Percentiles rank a stretch among this genome's conserved stretches.
These are phyloP conservation scores for Natrix natrix DNA, from an alignment of 2,797 vertebrate species.

Conservation along the genomic window DNA sequence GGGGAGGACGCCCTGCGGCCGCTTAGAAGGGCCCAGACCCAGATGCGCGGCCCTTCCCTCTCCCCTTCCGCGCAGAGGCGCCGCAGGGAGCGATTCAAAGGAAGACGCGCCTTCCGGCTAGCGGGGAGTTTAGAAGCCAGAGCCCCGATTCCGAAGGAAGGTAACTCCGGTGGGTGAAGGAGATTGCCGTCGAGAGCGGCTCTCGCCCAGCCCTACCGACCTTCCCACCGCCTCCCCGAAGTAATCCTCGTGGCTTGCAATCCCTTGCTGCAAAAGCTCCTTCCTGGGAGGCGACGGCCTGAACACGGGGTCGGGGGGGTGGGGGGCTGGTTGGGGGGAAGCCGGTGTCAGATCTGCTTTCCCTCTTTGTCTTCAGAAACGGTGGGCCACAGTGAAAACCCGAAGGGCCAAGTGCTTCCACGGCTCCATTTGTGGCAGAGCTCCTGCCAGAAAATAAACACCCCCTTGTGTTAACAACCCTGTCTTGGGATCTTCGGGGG, in stretches of 20 bases:
- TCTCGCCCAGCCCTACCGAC: not conserved
- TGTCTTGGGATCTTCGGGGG: too few species aligned
- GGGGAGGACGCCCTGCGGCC: slow-evolving; percentile 48
- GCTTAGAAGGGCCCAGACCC: not conserved
- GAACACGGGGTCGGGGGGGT: too few species aligned
- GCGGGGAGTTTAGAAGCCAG: too few species aligned
- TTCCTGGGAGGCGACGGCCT: not conserved
- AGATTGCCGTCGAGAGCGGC: not conserved
- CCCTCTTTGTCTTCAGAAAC: slow-evolving; percentile 75
- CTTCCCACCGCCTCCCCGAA: not conserved
- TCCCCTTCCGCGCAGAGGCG: too few species aligned
- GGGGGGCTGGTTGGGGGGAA: not conserved
- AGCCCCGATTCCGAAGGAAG: not conserved
- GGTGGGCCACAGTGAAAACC: slow-evolving; percentile 91
- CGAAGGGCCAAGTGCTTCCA: slow-evolving; percentile 85
- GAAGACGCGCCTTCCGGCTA: not conserved
- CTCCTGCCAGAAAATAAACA: slow-evolving; percentile 83
- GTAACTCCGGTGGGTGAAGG: not conserved
- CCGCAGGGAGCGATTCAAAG: not conserved
- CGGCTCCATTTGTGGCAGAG: slow-evolving; percentile 80
- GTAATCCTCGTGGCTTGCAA: not conserved
- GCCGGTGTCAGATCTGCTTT: not conserved
- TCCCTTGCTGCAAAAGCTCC: not conserved
- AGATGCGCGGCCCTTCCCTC: too few species aligned
- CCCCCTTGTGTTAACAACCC: slow-evolving; percentile 76